A percentile compares a stretch with the other conserved stretches of the same genome.
Evolutionary conservation across 2,797 vertebrate species (phyloP).

Genomic region (Adelosebastes latens): DNA sequence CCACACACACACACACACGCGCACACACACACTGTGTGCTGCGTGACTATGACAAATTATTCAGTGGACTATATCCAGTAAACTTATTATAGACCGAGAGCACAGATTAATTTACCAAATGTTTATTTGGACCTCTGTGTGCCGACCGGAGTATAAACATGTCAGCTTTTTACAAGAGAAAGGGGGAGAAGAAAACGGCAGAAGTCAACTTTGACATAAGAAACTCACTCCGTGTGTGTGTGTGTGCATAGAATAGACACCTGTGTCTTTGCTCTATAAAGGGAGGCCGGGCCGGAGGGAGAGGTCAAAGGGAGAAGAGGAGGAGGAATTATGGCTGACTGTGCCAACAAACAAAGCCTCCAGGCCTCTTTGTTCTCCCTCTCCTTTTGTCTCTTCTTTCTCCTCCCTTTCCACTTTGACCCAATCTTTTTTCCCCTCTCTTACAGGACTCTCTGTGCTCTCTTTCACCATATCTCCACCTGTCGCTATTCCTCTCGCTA

Average conservation of each 20-base stretch:
- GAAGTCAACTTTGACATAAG: constrained; percentile 57
- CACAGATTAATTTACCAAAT: constrained; percentile 72
- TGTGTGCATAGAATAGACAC: constrained; percentile 64
- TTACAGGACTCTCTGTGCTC: constrained; percentile 69
- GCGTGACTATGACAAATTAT: constrained; percentile 62
- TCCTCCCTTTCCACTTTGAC: constrained; percentile 78
- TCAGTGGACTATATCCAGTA: constrained; percentile 61
- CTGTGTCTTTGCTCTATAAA: constrained; percentile 78
- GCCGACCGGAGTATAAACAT: constrained; percentile 28
- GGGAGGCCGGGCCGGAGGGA: constrained; percentile 69
- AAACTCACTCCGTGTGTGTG: constrained; percentile 27
- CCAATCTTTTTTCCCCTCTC: constrained; percentile 66
- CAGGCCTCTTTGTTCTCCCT: constrained; percentile 79
- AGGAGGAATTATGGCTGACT: constrained; percentile 79
- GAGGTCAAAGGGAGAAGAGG: constrained; percentile 78
- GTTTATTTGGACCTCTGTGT: constrained; percentile 54
- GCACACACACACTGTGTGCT: constrained; percentile 1
- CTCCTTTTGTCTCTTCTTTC: constrained; percentile 76
- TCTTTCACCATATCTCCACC: constrained; percentile 73
- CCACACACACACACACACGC: constrained; percentile 26
- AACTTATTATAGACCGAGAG: constrained; percentile 77
- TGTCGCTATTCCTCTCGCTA: constrained; percentile 69
- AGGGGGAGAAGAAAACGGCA: background rate
- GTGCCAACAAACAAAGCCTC: constrained; percentile 84
- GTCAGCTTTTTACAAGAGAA: constrained; percentile 21